These are phyloP conservation scores for Paraescarpia echinospica DNA, from an alignment of 1,140 invertebrate species.

Conservation along the genomic window DNA sequence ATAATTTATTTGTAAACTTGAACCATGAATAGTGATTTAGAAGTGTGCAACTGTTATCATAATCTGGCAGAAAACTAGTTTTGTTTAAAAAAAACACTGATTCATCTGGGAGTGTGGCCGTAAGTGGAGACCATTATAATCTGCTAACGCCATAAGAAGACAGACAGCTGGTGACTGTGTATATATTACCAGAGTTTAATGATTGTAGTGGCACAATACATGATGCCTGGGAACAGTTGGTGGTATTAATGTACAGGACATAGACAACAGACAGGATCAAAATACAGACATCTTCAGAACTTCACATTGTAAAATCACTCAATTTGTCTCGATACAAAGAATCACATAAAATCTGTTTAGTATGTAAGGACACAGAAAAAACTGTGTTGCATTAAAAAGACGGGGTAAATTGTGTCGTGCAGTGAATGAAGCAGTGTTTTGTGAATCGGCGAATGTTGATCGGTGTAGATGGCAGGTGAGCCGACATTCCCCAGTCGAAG, in stretches of 20 bases:
- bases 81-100: too few relatives aligned
- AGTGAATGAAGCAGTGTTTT: not conserved
- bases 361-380: not conserved
- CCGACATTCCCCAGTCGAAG: not conserved
- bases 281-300: not conserved
- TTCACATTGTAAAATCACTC: not conserved
- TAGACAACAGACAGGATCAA: not conserved
- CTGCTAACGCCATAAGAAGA: not conserved
- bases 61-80: too few relatives aligned
- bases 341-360: not conserved
- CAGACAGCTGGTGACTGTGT: not conserved
- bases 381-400: not conserved
- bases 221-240: not conserved
- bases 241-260: not conserved
- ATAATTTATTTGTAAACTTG: too few relatives aligned
- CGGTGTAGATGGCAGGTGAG: not conserved
- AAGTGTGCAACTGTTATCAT: too few relatives aligned
- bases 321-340: not conserved
- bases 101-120: too few relatives aligned
- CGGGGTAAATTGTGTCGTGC: not conserved
- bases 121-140: too few relatives aligned
- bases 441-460: not conserved
- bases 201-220: not conserved
- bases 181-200: slow-evolving; percentile 1
- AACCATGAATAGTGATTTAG: too few relatives aligned